phyloP scores from a whole-genome alignment of 2,113 vertebrate species.

The Lampris megalopsis region DNA sequence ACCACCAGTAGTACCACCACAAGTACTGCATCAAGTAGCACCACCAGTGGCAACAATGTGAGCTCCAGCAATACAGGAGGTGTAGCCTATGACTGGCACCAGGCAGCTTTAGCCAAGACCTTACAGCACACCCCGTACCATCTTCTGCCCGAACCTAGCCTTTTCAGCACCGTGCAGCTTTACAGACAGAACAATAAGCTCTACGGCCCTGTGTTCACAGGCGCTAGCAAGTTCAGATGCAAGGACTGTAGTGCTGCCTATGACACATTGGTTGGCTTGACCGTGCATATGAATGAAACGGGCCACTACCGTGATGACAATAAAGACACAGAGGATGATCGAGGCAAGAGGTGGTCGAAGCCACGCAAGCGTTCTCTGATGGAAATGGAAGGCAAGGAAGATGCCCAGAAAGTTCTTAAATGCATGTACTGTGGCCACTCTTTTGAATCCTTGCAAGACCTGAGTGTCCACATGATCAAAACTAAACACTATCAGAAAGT shows the following conservation, averaged over 20 bases:
- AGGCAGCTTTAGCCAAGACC: slow-evolving; percentile 97
- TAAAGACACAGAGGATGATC: slow-evolving; percentile 93
- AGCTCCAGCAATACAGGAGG: slow-evolving; percentile 79
- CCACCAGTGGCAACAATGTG: slow-evolving; percentile 79
- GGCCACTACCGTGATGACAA: slow-evolving; percentile 99
- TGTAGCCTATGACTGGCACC: slow-evolving; percentile 97
- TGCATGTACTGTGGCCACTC: slow-evolving; percentile 99
- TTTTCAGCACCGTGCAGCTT: slow-evolving; percentile 98
- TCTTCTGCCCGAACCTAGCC: slow-evolving; percentile 96
- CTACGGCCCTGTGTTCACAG: slow-evolving; percentile 97
- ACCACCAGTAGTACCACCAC: slow-evolving; percentile 74
- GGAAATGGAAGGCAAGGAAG: slow-evolving; percentile 99
- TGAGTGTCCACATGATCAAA: slow-evolving; percentile 99
- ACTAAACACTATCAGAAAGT: slow-evolving; percentile 99
- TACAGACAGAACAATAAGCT: slow-evolving; percentile 98
- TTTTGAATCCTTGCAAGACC: slow-evolving; percentile 97
- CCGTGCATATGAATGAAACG: slow-evolving; percentile 98
- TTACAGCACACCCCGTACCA: slow-evolving; percentile 95
- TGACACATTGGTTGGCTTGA: slow-evolving; percentile 96
- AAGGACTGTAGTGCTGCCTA: slow-evolving; percentile 98
- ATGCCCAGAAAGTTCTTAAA: slow-evolving; percentile 98
- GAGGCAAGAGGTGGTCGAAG: slow-evolving; percentile 96
- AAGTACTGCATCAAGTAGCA: slow-evolving; percentile 71
- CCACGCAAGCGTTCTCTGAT: slow-evolving; percentile 96
- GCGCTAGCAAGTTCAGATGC: slow-evolving; percentile 98